Percentiles rank a stretch among this genome's conserved stretches.
phyloP scores from a whole-genome alignment of 2,797 vertebrate genomes.

The Varecia variegata region DNA sequence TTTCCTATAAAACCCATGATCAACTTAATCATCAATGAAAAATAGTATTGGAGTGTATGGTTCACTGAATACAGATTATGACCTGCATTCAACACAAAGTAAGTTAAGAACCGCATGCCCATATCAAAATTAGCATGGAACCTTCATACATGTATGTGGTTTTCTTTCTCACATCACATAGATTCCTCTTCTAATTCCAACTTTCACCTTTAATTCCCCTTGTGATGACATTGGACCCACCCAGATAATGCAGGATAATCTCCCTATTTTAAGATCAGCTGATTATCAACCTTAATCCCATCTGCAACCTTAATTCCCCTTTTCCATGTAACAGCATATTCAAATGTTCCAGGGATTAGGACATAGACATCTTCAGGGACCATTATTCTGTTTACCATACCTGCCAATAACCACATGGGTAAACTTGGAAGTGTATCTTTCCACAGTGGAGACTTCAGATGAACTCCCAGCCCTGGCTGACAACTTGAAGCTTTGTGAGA shows the following conservation, averaged over 20 bases:
- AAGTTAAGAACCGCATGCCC: not conserved
- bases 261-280: not conserved
- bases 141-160: not conserved
- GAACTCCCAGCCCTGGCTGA: not conserved
- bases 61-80: not conserved
- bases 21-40: not conserved
- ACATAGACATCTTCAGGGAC: not conserved
- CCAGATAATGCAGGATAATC: not conserved
- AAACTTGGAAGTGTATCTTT: not conserved
- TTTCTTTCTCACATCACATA: not conserved
- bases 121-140: not conserved
- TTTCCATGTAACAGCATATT: not conserved
- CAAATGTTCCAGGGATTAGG: not conserved
- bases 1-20: not conserved
- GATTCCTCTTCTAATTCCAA: not conserved
- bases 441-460: not conserved
- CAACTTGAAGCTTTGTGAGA: not conserved
- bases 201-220: not conserved
- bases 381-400: not conserved
- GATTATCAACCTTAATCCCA: not conserved
- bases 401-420: not conserved
- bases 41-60: not conserved
- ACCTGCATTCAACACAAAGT: not conserved
- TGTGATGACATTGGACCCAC: not conserved
- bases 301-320: not conserved